Base-by-base conservation (phyloP, 2,888 invertebrate genomes). In the Drosophila histrio region DNA sequence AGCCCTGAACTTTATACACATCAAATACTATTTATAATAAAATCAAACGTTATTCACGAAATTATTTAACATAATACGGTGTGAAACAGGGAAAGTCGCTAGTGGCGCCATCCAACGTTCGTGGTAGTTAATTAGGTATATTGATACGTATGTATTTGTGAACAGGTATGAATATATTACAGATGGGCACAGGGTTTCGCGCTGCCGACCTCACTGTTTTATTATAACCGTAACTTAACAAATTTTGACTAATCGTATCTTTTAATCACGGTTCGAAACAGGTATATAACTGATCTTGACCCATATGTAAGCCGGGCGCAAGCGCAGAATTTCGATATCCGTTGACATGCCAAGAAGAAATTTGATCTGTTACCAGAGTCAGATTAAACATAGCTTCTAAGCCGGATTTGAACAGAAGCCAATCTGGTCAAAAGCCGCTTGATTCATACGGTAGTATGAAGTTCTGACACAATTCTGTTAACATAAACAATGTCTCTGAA, bases 261-360 rank as follows among this genome's bases (percentile, higher is more conserved):
- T 24, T n/a, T 17, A 17, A 50, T 38, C 50, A n/a, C 50, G 36
- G 50, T 50, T 50, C 24, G 15, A 36, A 24, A 50, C 36, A 34
- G 15, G 15, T 24, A 9, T 34, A 36, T 13, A 49, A 49, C 49
- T 36, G 49, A 36, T 49, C 21, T 15, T 13, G 8, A 43, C 5
- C 5, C 4, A 21, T 43, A 4, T 17, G 34, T 34, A 9, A 43
- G 6, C 8, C 8, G 24, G 39, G 0, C 13, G 24, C 5, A 15
- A 24, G n/a, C 13, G 32, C 13, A 32, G 13, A 32, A 32, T 13
- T 24, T 5, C 24, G 5, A 24, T 24, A 5, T 4, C 24, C 11
- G 6, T 38, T 8, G 17, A 17, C 8, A 38, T 38, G 11, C 38
- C 19, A 19, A 9, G 17, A 6, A 21, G 6, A 6, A 9, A 38